A percentile compares a stretch with the other conserved stretches of the same genome.
Conservation (phyloP, 1,140 invertebrate species). For the Lordiphosa collinella region DNA sequence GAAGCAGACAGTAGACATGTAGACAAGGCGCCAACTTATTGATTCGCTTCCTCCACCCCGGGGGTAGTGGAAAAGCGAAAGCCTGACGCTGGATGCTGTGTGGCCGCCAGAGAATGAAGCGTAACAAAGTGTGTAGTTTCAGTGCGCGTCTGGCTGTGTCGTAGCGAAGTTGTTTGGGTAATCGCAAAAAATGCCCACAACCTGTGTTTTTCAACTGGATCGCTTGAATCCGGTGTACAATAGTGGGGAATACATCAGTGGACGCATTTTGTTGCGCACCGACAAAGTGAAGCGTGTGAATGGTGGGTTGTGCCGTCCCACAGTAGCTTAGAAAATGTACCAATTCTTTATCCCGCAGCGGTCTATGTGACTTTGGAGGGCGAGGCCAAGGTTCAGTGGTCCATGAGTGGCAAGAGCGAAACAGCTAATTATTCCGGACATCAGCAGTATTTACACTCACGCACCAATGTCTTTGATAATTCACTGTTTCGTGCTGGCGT, state of each 20-base stretch:
- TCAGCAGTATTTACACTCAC: slow-evolving; percentile 73
- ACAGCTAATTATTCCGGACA: slow-evolving; percentile 73
- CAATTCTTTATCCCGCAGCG: slow-evolving; percentile 28
- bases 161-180: slow-evolving; percentile 43
- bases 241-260: slow-evolving; percentile 73
- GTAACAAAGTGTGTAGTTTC: slow-evolving; percentile 20
- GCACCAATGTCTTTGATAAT: slow-evolving; percentile 76
- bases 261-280: slow-evolving; percentile 66
- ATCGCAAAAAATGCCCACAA: slow-evolving; percentile 60
- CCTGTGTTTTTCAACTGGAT: slow-evolving; percentile 75
- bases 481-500: slow-evolving; percentile 81
- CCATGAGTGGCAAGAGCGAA: slow-evolving; percentile 73
- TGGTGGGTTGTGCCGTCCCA: slow-evolving; percentile 47
- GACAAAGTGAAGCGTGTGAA: slow-evolving; percentile 75
- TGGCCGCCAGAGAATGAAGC: slow-evolving; percentile 18
- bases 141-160: slow-evolving; percentile 73
- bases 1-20: slow-evolving; percentile 70
- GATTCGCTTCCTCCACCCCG: slow-evolving; percentile 47
- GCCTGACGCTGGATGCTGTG: slow-evolving; percentile 23
- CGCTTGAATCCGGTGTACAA: slow-evolving; percentile 70
- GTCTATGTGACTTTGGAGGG: slow-evolving; percentile 75
- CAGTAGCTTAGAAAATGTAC: not conserved
- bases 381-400: slow-evolving; percentile 77
- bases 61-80: slow-evolving; percentile 40
- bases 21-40: slow-evolving; percentile 77